These are phyloP conservation scores for Gymnogyps californianus DNA, from an alignment of 2,113 vertebrate genomes.

Conservation along the genomic window DNA sequence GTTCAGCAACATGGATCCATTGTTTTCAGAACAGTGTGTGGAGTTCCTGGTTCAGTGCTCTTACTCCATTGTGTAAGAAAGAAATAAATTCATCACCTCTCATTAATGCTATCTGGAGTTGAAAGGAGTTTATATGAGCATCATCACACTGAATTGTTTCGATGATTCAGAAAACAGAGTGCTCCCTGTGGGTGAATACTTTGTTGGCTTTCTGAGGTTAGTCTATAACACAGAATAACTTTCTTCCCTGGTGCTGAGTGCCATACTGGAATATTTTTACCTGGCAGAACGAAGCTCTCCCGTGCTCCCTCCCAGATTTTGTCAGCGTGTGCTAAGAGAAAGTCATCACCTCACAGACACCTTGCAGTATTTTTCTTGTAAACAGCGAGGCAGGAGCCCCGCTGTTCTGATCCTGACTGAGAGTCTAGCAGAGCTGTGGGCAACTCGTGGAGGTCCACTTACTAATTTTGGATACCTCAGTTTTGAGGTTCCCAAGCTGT, in stretches of 20 bases:
- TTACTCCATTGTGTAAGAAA: background rate
- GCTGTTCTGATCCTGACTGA: background rate
- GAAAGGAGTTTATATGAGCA: slow-evolving; percentile 40
- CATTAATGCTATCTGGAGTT: slow-evolving; percentile 1
- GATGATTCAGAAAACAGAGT: slow-evolving; percentile 14
- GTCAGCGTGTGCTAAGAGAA: background rate
- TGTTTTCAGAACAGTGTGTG: background rate
- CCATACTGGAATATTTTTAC: background rate
- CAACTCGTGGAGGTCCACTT: background rate
- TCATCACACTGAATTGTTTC: background rate
- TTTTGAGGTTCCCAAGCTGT: background rate
- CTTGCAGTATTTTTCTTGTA: background rate
- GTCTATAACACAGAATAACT: background rate
- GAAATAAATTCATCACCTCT: background rate
- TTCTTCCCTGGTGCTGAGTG: background rate
- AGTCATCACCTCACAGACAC: background rate
- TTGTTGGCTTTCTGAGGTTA: background rate
- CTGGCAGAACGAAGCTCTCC: background rate
- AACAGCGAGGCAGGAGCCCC: background rate
- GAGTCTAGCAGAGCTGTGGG: background rate
- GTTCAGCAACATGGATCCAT: background rate
- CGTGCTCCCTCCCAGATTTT: background rate
- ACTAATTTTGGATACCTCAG: background rate
- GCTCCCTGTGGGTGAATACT: background rate
- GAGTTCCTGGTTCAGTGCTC: background rate